These are phyloP conservation scores for Xiphorhynchus erythropygius DNA, from an alignment of 2,797 vertebrate species.

Conservation along the genomic window DNA sequence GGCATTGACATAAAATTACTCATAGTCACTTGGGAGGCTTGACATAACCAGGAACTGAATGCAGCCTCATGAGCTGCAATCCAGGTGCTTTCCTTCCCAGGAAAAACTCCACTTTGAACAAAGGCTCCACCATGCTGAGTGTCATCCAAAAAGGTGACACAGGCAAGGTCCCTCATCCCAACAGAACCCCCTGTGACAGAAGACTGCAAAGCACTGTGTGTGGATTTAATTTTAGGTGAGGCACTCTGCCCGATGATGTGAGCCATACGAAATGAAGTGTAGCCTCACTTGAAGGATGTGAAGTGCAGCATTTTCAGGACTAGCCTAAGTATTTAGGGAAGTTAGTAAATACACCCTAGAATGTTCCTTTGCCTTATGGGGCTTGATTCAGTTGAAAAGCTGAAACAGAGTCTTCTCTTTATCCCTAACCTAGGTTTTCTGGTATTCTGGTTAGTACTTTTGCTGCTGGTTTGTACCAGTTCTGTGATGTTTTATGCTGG, in stretches of 20 bases:
- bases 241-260: background rate
- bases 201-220: background rate
- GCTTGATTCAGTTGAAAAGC: background rate
- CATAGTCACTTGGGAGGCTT: background rate
- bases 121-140: background rate
- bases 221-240: background rate
- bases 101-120: background rate
- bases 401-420: background rate
- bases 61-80: background rate
- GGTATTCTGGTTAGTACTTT: background rate
- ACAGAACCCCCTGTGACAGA: accelerated
- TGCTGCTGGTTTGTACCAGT: background rate
- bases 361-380: accelerated
- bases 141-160: background rate
- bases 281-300: background rate
- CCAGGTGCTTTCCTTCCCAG: background rate
- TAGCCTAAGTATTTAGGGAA: background rate
- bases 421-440: accelerated
- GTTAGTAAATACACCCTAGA: background rate
- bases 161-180: background rate
- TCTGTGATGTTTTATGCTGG: background rate
- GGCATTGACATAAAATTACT: background rate
- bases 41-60: background rate
- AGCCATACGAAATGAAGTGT: background rate
- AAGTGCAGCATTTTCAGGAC: background rate